Evolutionary conservation across 2,888 invertebrate genomes (phyloP).

Genomic region (Trissoscelio sp.): DNA sequence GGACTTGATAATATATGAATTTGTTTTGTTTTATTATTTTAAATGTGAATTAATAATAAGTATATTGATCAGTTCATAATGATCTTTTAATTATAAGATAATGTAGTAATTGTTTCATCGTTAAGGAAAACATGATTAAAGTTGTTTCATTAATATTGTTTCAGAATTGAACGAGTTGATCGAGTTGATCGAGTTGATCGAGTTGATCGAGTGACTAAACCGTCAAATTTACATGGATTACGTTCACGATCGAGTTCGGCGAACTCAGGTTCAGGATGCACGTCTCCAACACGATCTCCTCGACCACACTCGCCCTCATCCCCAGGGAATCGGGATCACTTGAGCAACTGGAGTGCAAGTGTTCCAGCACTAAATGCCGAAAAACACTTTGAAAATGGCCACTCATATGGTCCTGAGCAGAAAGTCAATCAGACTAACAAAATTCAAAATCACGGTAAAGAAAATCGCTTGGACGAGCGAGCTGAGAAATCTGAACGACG

Average conservation of each 20-base stretch:
- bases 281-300: slow-evolving; percentile 85
- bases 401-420: slow-evolving; percentile 71
- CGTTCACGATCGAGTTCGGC: slow-evolving; percentile 88
- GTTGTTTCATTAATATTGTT: neutral
- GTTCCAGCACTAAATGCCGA: slow-evolving; percentile 84
- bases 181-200: no score
- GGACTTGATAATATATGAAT: neutral
- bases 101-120: no score
- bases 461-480: slow-evolving; percentile 84
- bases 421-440: slow-evolving; percentile 46
- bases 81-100: no score
- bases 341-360: slow-evolving; percentile 85
- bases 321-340: slow-evolving; percentile 83
- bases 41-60: no score
- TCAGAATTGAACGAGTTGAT: no score
- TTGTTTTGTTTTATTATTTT: no score
- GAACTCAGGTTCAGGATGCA: slow-evolving; percentile 86
- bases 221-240: slow-evolving; percentile 84
- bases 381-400: slow-evolving; percentile 81
- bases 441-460: slow-evolving; percentile 75
- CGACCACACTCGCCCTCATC: slow-evolving; percentile 82
- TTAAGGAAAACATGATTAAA: no score
- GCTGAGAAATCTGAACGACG: slow-evolving; percentile 90
- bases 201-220: slow-evolving; percentile 78
- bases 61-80: no score